Evolutionary conservation across 53 echinoderm and acorn worm genomes (phyloP), one percentile per base, ranked within the genome.

Genomic region (Mesocentrotus franciscanus): DNA sequence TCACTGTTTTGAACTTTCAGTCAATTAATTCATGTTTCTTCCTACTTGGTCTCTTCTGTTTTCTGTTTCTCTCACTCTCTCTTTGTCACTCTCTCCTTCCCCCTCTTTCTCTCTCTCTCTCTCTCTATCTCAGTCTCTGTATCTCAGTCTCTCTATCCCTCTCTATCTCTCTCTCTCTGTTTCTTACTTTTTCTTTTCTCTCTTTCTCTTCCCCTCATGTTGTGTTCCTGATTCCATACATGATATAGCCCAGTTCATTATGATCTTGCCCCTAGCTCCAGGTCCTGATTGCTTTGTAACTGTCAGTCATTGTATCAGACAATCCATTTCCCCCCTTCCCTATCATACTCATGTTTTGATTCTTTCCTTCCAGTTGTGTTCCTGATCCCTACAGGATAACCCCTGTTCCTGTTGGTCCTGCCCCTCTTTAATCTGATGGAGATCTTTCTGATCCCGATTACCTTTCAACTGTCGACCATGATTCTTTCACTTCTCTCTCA

Each of bases 141-240:
- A 11, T 60, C 11, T 60, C 11, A 9, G 60, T 60, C 8, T 60
- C 11, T 60, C 60, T 60, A 11, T 60, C 60, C 11, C 60, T 60
- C 8, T 60, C 60, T 60, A 8, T 60, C 60, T 60, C 11, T 60
- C 60, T 60, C 60, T 60, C 60, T n/a, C 60, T 60, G 8, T 60
- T 60, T 60, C 60, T 60, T 11, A 60, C 60, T 11, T 9, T 60
- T 60, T 60, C 11, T 18, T 71, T 13, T 4, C 10, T 57, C 39
- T n/a, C n/a, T n/a, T n/a, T n/a, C n/a, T n/a, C n/a, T n/a, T 55
- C 16, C 90, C 42, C 55, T 87, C 9, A 95, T 95, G 96, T 96
- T 35, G 85, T 95, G 49, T 95, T 96, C 83, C 85, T 95, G 42
- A 85, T 96, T 29, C 96, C 95, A 0, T 96, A 92, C 95, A 92